A percentile compares a stretch with the other conserved stretches of the same genome.
Evolutionary conservation across 2,888 invertebrate genomes (phyloP).

Genomic region (Steinernema hermaphroditum): DNA sequence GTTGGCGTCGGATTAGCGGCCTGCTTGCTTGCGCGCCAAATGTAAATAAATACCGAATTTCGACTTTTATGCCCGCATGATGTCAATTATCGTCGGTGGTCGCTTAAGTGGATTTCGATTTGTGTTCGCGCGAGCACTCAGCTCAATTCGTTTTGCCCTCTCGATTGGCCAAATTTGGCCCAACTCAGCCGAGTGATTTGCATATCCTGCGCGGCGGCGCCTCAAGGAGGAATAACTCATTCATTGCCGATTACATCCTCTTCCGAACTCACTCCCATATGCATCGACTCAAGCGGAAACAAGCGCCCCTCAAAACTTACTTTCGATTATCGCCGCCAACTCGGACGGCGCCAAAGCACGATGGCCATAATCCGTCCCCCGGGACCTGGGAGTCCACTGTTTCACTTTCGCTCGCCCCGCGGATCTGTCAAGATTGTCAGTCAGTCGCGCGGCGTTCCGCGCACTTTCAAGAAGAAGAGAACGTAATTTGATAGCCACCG

Average conservation of each 20-base stretch:
- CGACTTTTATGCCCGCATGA: not conserved
- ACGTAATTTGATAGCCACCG: not conserved
- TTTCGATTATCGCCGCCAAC: slow-evolving; percentile 12
- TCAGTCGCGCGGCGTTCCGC: not conserved
- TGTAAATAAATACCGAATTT: no score
- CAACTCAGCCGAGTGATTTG: slow-evolving; percentile 7
- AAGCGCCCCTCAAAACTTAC: not conserved
- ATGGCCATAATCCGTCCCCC: not conserved
- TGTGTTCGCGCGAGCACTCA: not conserved
- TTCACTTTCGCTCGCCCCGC: slow-evolving; percentile 5
- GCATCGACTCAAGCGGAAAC: not conserved
- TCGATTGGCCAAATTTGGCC: not conserved
- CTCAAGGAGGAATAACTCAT: not conserved
- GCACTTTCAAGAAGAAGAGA: not conserved
- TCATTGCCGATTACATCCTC: not conserved
- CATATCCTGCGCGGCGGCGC: not conserved
- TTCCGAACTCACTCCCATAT: not conserved
- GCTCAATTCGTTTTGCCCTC: slow-evolving; percentile 14
- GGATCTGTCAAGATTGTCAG: slow-evolving; percentile 11
- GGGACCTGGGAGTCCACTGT: not conserved
- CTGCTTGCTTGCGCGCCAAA: no score
- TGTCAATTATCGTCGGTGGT: slow-evolving; percentile 6
- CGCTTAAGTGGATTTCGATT: slow-evolving; percentile 14
- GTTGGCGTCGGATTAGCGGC: no score
- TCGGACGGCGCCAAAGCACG: not conserved